Evolutionary conservation across 2,797 vertebrate genomes (phyloP).

Genomic region (Acridotheres tristis): DNA sequence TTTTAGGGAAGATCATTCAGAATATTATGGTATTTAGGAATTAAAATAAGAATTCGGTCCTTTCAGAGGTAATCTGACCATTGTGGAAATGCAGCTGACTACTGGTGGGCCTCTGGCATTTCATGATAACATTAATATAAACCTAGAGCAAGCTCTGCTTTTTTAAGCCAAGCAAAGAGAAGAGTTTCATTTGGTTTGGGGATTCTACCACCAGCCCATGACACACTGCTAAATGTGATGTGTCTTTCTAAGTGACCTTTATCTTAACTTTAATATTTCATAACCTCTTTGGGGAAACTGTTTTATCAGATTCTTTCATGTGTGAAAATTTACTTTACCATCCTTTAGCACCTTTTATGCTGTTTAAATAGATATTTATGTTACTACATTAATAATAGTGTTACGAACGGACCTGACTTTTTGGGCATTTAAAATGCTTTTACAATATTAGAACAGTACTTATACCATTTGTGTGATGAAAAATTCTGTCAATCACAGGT

Average conservation of each 20-base stretch:
- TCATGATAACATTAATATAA: background rate
- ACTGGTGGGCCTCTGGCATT: background rate
- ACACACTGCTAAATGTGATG: background rate
- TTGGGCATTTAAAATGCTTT: background rate
- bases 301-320: background rate
- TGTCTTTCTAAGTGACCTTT: conserved; percentile 38
- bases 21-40: background rate
- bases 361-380: background rate
- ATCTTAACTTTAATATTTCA: conserved; percentile 19
- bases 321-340: conserved; percentile 4
- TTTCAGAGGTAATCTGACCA: background rate
- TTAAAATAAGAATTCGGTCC: background rate
- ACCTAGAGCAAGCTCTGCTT: background rate
- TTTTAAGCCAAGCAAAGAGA: background rate
- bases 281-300: background rate
- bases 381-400: background rate
- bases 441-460: background rate
- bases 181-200: background rate
- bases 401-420: background rate
- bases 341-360: background rate
- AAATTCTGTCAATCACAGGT: background rate
- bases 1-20: background rate
- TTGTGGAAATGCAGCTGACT: background rate
- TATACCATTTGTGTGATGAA: background rate
- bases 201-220: background rate